Conservation (phyloP, 2,888 invertebrate genomes). For the Carterocephalus palaemon region DNA sequence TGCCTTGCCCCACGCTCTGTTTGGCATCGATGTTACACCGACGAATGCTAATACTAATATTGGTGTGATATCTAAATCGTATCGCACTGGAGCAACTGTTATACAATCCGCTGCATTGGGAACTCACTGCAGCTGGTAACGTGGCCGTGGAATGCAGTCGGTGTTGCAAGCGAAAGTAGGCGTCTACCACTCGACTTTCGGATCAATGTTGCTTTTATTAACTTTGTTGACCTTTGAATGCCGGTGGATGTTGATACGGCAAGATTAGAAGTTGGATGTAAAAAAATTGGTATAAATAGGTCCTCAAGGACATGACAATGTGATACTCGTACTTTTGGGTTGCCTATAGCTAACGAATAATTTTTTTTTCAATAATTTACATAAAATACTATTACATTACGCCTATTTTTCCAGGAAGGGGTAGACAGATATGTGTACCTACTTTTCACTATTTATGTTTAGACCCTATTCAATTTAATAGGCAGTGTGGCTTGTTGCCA, state of each 20-base stretch:
- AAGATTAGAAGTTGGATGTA: no score
- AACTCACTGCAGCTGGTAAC: slow-evolving; percentile 10
- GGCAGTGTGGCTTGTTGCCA: no score
- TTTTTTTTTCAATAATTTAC: no score
- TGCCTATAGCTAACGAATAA: no score
- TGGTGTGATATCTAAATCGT: slow-evolving; percentile 12
- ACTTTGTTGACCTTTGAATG: slow-evolving; percentile 10
- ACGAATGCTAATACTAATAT: slow-evolving; percentile 14
- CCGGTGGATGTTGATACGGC: not conserved
- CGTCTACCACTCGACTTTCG: slow-evolving; percentile 10
- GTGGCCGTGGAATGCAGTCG: slow-evolving; percentile 12
- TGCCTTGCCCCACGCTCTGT: slow-evolving; percentile 4
- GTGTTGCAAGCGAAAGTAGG: slow-evolving; percentile 20
- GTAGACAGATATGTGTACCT: no score
- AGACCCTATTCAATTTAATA: no score
- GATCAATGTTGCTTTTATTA: slow-evolving; percentile 3
- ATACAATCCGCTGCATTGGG: slow-evolving; percentile 16
- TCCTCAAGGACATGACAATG: no score
- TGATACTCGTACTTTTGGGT: no score
- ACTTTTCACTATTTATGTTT: no score
- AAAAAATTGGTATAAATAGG: no score
- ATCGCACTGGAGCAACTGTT: slow-evolving; percentile 6
- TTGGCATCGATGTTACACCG: slow-evolving; percentile 15
- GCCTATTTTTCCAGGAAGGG: no score
- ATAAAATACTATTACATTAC: no score